A percentile compares a stretch with the other conserved stretches of the same genome.
Evolutionary conservation across 2,888 invertebrate species (phyloP).

Genomic region (Hydrotaea diabolus): DNA sequence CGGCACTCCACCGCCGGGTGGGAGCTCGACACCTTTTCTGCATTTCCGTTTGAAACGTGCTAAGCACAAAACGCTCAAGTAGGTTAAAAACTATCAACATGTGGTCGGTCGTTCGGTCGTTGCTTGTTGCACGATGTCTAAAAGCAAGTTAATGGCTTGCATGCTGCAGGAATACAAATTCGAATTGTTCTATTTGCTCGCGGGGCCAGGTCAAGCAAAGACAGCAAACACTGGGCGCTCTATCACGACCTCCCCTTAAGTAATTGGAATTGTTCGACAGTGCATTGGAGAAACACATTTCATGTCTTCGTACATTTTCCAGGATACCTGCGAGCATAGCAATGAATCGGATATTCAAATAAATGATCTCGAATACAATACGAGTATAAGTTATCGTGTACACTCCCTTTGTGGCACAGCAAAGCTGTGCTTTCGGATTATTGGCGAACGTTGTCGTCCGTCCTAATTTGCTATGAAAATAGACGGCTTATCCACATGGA

Average conservation of each 20-base stretch:
- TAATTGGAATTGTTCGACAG: conserved; percentile 23
- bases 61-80: conserved; percentile 50
- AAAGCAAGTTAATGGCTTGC: conserved; percentile 52
- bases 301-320: background rate
- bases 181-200: conserved; percentile 52
- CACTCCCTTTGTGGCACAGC: no score
- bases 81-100: conserved; percentile 65
- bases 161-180: conserved; percentile 51
- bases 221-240: background rate
- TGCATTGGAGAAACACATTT: background rate
- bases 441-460: no score
- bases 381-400: no score
- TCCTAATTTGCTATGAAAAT: no score
- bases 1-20: background rate
- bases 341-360: no score
- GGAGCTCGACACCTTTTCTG: background rate
- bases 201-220: background rate
- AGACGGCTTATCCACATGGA: no score
- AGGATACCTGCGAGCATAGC: no score
- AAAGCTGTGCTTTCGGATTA: no score
- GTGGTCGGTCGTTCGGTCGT: conserved; percentile 62
- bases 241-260: conserved; percentile 3
- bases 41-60: conserved; percentile 50
- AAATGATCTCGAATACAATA: no score
- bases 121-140: background rate